Evolutionary conservation across 2,888 invertebrate species (phyloP).

Genomic region (Cantharis rustica): DNA sequence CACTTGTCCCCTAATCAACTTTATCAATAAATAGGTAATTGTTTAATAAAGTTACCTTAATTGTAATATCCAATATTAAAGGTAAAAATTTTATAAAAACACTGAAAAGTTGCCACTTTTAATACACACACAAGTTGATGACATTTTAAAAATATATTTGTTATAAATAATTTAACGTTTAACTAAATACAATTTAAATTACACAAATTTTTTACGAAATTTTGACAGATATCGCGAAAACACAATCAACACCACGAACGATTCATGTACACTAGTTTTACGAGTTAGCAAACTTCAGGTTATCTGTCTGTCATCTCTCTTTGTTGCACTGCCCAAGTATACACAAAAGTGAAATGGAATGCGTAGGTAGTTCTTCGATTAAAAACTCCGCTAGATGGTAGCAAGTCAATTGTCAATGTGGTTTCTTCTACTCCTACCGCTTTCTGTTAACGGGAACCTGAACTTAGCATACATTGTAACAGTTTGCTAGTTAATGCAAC

Average conservation of each 20-base stretch:
- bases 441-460: not conserved
- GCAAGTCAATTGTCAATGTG: not conserved
- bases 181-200: not conserved
- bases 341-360: not conserved
- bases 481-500: not conserved
- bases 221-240: slow-evolving; percentile 21
- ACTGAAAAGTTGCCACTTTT: not conserved
- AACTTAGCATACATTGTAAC: not conserved
- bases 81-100: not conserved
- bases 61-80: not conserved
- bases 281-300: slow-evolving; percentile 1
- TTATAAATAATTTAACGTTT: not conserved
- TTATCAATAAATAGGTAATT: not conserved
- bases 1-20: not conserved
- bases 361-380: not conserved
- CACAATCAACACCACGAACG: slow-evolving; percentile 21
- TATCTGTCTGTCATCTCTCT: not conserved
- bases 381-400: not conserved
- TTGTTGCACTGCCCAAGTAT: not conserved
- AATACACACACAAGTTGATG: not conserved
- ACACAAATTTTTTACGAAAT: slow-evolving; percentile 11
- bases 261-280: slow-evolving; percentile 17
- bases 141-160: not conserved
- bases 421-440: not conserved
- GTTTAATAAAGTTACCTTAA: not conserved